Evolutionary conservation across 1,140 invertebrate genomes (phyloP).

Genomic region (Drosophila ironensis): DNA sequence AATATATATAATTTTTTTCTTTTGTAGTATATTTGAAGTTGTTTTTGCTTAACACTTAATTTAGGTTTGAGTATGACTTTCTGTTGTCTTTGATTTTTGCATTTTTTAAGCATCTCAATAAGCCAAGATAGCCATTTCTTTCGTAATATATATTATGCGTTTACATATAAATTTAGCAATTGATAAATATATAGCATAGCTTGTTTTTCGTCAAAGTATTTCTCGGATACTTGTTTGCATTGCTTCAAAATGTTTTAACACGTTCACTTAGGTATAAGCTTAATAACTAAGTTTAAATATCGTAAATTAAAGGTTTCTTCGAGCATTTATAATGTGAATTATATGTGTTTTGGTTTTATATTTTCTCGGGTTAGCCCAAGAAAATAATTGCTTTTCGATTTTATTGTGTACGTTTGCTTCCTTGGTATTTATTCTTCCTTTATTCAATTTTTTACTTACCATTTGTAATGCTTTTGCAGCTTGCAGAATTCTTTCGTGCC

Average conservation of each 20-base stretch:
- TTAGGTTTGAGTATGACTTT: slow-evolving; percentile 44
- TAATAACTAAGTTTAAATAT: slow-evolving; percentile 50
- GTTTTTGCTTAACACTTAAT: slow-evolving; percentile 66
- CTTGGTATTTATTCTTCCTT: slow-evolving; percentile 30
- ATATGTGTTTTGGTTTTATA: slow-evolving; percentile 47
- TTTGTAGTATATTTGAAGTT: slow-evolving; percentile 33
- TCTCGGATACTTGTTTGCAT: slow-evolving; percentile 31
- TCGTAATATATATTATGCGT: slow-evolving; percentile 46
- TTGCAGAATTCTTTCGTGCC: slow-evolving; percentile 54
- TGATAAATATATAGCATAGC: slow-evolving; percentile 70
- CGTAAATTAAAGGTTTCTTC: slow-evolving; percentile 37
- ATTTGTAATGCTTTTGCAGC: neutral
- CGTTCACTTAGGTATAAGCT: slow-evolving; percentile 42
- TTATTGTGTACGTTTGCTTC: slow-evolving; percentile 62
- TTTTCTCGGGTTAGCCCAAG: slow-evolving; percentile 34
- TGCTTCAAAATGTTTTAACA: slow-evolving; percentile 65
- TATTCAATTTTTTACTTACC: neutral
- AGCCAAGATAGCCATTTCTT: slow-evolving; percentile 52
- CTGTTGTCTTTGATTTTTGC: slow-evolving; percentile 43
- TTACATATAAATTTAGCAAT: slow-evolving; percentile 51
- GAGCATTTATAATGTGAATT: slow-evolving; percentile 41
- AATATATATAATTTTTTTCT: slow-evolving; percentile 43
- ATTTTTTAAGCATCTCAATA: slow-evolving; percentile 53
- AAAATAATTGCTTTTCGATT: slow-evolving; percentile 72
- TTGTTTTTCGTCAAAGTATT: slow-evolving; percentile 19